phyloP scores from a whole-genome alignment of 2,113 vertebrate species.

The Corapipo altera region DNA sequence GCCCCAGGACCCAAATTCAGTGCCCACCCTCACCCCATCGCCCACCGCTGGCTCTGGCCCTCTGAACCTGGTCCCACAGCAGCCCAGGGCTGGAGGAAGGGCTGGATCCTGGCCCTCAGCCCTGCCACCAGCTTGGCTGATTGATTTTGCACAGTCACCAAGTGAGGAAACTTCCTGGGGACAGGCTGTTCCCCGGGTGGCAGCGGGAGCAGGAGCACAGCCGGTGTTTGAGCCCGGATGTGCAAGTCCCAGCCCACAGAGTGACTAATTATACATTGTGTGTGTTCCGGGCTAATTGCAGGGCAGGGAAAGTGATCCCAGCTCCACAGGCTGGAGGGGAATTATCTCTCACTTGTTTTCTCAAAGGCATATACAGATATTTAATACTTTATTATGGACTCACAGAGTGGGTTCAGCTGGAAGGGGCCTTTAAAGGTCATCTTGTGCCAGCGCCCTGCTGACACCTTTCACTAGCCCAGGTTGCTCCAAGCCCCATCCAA shows the following conservation, averaged over 20 bases:
- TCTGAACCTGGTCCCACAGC: neutral
- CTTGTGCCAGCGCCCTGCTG: neutral
- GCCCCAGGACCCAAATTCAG: neutral
- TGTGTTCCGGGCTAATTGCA: neutral
- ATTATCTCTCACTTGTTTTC: neutral
- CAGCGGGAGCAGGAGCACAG: neutral
- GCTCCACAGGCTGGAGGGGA: neutral
- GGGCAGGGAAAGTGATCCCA: neutral
- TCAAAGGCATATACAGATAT: neutral
- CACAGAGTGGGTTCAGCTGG: neutral
- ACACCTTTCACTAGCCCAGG: neutral
- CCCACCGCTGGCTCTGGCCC: neutral
- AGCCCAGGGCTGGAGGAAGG: neutral
- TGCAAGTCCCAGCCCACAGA: neutral
- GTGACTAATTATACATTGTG: neutral
- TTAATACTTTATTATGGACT: neutral
- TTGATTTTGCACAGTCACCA: neutral
- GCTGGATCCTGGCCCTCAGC: neutral
- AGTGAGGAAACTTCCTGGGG: slow-evolving; percentile 1
- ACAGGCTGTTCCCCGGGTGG: neutral
- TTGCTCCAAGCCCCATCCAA: neutral
- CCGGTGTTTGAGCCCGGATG: neutral
- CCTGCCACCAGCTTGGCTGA: neutral
- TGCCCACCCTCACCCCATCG: neutral
- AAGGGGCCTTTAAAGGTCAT: neutral